These are phyloP conservation scores for Thaumetopoea pityocampa DNA, from an alignment of 1,140 invertebrate species.

Conservation along the genomic window DNA sequence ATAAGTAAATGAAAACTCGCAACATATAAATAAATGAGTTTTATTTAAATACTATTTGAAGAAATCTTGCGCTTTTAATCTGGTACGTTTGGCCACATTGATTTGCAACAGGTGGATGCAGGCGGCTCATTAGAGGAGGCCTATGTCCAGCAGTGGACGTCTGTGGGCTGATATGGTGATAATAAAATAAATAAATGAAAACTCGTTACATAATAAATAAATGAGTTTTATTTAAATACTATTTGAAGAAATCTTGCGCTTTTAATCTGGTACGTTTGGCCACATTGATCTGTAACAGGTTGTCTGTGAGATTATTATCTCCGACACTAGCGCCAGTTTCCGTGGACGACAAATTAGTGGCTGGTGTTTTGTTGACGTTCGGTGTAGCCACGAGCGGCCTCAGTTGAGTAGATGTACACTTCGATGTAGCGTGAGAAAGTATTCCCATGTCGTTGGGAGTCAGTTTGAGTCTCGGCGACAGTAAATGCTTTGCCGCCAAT, in stretches of 20 bases:
- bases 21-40: constrained; percentile 2
- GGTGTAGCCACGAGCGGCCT: constrained; percentile 50
- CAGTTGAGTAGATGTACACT: constrained; percentile 60
- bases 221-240: constrained; percentile 10
- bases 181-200: not conserved
- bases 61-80: constrained; percentile 80
- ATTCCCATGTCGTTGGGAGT: constrained; percentile 54
- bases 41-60: constrained; percentile 49
- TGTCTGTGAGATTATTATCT: constrained; percentile 81
- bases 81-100: constrained; percentile 78
- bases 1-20: not conserved
- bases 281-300: constrained; percentile 84
- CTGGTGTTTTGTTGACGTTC: constrained; percentile 24
- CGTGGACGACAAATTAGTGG: too few relatives aligned
- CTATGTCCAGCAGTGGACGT: too few relatives aligned
- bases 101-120: too few relatives aligned
- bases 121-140: too few relatives aligned
- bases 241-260: constrained; percentile 80
- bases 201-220: not conserved
- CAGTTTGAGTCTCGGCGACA: constrained; percentile 67
- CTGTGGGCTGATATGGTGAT: not conserved
- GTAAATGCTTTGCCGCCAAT: constrained; percentile 79
- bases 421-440: constrained; percentile 58
- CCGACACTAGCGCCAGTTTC: too few relatives aligned
- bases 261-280: constrained; percentile 78